A percentile compares a stretch with the other conserved stretches of the same genome.
Evolutionary conservation across 1,140 invertebrate genomes (phyloP).

Genomic region (Drosophila saltans): DNA sequence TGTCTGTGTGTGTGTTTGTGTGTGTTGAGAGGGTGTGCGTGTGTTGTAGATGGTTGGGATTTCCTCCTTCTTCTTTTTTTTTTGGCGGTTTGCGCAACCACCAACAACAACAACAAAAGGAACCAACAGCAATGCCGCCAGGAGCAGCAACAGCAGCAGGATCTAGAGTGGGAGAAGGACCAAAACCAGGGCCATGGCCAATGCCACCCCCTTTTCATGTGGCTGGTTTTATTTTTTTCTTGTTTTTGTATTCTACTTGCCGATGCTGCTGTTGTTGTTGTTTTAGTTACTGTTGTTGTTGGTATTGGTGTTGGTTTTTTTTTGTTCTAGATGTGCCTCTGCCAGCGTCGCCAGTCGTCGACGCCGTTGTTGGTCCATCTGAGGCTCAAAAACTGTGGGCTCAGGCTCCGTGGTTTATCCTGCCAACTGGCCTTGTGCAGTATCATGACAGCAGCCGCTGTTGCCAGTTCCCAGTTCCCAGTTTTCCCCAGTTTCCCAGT

Average conservation of each 20-base stretch:
- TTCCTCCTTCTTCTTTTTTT: constrained; percentile 42
- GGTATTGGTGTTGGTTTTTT: constrained; percentile 5
- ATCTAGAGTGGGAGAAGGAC: neutral
- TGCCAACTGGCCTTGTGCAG: constrained; percentile 80
- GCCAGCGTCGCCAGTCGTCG: constrained; percentile 31
- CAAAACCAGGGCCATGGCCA: constrained; percentile 67
- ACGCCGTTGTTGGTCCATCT: constrained; percentile 37
- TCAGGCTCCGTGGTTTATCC: constrained; percentile 82
- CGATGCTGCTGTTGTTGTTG: neutral
- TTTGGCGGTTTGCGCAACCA: constrained; percentile 54
- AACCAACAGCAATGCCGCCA: constrained; percentile 42
- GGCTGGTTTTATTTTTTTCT: neutral
- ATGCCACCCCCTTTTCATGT: constrained; percentile 66
- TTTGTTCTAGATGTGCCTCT: neutral
- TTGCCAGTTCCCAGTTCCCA: constrained; percentile 77
- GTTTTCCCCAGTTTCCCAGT: constrained; percentile 45
- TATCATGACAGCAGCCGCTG: constrained; percentile 80
- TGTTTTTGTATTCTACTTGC: too few relatives aligned
- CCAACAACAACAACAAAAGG: constrained; percentile 41
- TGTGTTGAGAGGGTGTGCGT: constrained; percentile 8
- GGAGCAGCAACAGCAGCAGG: constrained; percentile 7
- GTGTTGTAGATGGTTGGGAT: constrained; percentile 19
- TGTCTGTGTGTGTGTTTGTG: constrained; percentile 19
- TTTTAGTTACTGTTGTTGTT: neutral
- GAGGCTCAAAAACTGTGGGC: constrained; percentile 28